Percentiles rank a stretch among this genome's conserved stretches.
phyloP scores from a whole-genome alignment of 2,888 invertebrate species.

The Iselma pallidipennis region DNA sequence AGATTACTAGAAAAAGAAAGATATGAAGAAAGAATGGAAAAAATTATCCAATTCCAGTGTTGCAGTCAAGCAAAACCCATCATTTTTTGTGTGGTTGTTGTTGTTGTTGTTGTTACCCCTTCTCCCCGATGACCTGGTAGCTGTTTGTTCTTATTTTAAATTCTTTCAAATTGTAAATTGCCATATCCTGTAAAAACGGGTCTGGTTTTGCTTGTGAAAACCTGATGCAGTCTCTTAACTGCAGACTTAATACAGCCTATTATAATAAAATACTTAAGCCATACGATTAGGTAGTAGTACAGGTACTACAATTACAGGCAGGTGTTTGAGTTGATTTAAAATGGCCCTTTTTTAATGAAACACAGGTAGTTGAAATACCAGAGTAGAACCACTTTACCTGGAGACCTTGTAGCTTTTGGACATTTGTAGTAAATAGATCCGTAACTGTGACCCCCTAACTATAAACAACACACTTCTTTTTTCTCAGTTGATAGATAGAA shows the following conservation, averaged over 20 bases:
- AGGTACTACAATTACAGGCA: slow-evolving; percentile 30
- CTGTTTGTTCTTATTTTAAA: slow-evolving; percentile 22
- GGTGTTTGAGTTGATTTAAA: slow-evolving; percentile 27
- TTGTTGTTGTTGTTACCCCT: neutral
- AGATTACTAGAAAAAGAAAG: neutral
- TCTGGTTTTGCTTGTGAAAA: slow-evolving; percentile 21
- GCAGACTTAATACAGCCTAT: slow-evolving; percentile 24
- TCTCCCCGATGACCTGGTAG: neutral
- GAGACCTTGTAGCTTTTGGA: too few species aligned
- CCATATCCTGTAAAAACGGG: slow-evolving; percentile 21
- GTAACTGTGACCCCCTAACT: too few species aligned
- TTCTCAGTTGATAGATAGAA: too few species aligned
- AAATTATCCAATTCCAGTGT: slow-evolving; percentile 15
- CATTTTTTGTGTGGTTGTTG: neutral
- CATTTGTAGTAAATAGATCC: too few species aligned
- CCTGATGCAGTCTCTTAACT: slow-evolving; percentile 17
- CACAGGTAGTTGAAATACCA: slow-evolving; percentile 27
- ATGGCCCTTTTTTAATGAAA: slow-evolving; percentile 27
- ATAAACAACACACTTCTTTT: too few species aligned
- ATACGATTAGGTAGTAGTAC: slow-evolving; percentile 26
- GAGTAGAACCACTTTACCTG: slow-evolving; percentile 14
- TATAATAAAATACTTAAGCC: slow-evolving; percentile 26
- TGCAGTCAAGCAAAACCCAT: slow-evolving; percentile 23
- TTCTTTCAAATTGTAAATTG: slow-evolving; percentile 26
- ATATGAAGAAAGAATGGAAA: slow-evolving; percentile 5